phyloP scores from a whole-genome alignment of 2,888 invertebrate species.

The Mechanitis mazaeus region DNA sequence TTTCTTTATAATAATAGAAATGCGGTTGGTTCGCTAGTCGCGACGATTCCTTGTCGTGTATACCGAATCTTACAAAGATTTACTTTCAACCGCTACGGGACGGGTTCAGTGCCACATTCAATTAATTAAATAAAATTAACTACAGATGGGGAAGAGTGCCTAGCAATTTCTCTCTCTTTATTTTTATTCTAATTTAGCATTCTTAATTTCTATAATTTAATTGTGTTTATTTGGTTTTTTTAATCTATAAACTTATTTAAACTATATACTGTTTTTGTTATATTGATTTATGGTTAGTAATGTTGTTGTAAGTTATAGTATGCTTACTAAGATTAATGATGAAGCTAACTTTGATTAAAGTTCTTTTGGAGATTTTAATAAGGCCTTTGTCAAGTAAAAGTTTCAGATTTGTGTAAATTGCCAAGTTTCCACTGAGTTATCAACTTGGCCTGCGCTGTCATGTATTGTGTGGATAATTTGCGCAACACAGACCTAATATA shows the following conservation, averaged over 20 bases:
- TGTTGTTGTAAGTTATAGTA: constrained; percentile 26
- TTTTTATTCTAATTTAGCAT: constrained; percentile 29
- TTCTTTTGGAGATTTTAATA: constrained; percentile 65
- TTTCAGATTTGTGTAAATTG: constrained; percentile 58
- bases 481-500: constrained; percentile 7
- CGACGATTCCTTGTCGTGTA: constrained; percentile 4
- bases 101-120: constrained; percentile 57
- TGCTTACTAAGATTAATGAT: constrained; percentile 62
- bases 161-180: constrained; percentile 35
- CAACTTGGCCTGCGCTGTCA: constrained; percentile 17
- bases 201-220: constrained; percentile 19
- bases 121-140: constrained; percentile 54
- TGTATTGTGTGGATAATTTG: constrained; percentile 20
- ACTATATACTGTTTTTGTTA: not conserved
- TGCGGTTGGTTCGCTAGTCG: constrained; percentile 1
- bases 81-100: constrained; percentile 49
- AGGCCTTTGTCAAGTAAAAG: constrained; percentile 56
- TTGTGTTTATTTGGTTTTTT: constrained; percentile 17
- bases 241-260: constrained; percentile 3
- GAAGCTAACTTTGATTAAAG: constrained; percentile 65
- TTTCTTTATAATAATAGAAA: constrained; percentile 8
- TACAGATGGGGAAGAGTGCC: constrained; percentile 40
- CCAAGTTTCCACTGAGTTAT: constrained; percentile 42
- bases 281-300: constrained; percentile 16
- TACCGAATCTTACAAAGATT: constrained; percentile 56